Evolutionary conservation across 2,888 invertebrate genomes (phyloP), one percentile per base, ranked within the genome.

Genomic region (Patella ulyssiponensis): DNA sequence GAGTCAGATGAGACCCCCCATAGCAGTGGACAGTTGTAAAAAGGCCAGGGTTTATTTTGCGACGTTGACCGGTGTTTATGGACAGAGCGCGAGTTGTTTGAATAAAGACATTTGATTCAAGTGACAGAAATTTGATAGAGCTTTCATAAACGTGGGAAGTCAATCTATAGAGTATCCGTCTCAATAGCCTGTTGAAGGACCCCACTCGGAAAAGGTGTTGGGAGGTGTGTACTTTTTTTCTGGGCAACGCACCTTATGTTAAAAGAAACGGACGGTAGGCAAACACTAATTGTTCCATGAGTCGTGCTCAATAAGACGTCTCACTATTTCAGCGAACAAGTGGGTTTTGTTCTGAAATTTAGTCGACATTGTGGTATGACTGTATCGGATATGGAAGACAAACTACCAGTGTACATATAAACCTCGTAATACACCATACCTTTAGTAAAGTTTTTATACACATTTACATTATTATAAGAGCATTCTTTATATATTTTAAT

Each of bases 71-170:
- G 64, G 9, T 64, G 64, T 64, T 64, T 64, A 64, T 64, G 20
- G 20, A 23, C 64, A 64, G 23, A 64, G 20, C 64, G 20, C 64
- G 23, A 64, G 64, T 64, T 64, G 64, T 64, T 64, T 64, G 23
- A 64, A 64, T 64, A 64, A 23, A 64, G 64, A 23, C 64, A 64
- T 64, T 64, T 23, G 64, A 64, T 64, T 64, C 64, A 20, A 20
- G 23, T 64, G 64, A 64, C 20, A 64, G 64, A 64, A 64, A 64
- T 23, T 64, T 64, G 64, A 64, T 23, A 23, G 23, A 23, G 20
- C 64, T 64, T 64, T 64, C 64, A 23, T 20, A 64, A 64, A 64
- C 64, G 64, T 64, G 64, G 64, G 64, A 64, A 64, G 64, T 64
- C 64, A 64, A 23, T 23, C 64, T 20, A 20, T 23, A 64, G 20